Percentiles rank a stretch among this genome's conserved stretches.
Conservation (phyloP, 2,113 vertebrate genomes). For the Xiphias gladius region DNA sequence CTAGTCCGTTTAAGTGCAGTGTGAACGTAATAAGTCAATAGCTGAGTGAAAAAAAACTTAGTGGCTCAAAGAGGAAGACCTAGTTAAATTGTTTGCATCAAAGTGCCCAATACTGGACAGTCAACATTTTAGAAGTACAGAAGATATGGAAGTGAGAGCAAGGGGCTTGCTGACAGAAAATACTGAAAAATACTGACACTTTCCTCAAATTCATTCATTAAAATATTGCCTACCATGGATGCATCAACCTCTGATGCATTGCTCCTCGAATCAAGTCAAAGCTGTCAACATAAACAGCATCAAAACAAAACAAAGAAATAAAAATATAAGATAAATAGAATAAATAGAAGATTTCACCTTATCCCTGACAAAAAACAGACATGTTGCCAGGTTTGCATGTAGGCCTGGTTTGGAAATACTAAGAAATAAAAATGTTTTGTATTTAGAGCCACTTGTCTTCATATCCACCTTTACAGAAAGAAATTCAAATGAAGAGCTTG, state of each 20-base stretch:
- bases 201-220: conserved; percentile 36
- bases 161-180: conserved; percentile 36
- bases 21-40: conserved; percentile 10
- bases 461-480: conserved; percentile 35
- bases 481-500: conserved; percentile 34
- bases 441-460: conserved; percentile 6
- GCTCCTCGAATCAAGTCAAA: conserved; percentile 15
- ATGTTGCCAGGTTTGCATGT: conserved; percentile 19
- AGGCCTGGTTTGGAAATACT: neutral
- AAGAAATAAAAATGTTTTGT: conserved; percentile 1
- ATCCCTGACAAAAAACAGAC: conserved; percentile 4
- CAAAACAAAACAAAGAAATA: conserved; percentile 31
- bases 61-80: conserved; percentile 26
- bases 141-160: conserved; percentile 36
- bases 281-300: conserved; percentile 22
- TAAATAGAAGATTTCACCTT: neutral
- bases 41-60: conserved; percentile 20
- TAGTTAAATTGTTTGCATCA: conserved; percentile 52
- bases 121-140: conserved; percentile 28
- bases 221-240: conserved; percentile 46
- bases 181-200: conserved; percentile 36
- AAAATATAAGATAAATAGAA: conserved; percentile 5
- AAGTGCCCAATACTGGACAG: conserved; percentile 28
- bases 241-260: conserved; percentile 24
- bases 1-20: conserved; percentile 25